phyloP scores from a whole-genome alignment of 1,140 invertebrate genomes.

The Arctopsyche grandis region DNA sequence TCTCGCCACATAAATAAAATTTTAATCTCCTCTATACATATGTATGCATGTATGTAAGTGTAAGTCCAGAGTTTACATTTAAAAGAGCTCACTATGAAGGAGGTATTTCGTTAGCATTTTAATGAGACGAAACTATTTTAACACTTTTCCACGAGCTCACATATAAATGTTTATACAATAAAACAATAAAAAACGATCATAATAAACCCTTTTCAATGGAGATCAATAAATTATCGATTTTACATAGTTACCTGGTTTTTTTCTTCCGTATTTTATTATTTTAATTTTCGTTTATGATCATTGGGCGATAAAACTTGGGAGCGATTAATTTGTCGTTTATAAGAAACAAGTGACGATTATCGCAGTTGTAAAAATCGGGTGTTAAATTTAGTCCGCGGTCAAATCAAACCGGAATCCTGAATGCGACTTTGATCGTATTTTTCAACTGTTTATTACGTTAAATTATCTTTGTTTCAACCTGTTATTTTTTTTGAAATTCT shows the following conservation, averaged over 20 bases:
- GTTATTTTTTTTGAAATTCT: no score
- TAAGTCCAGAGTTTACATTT: no score
- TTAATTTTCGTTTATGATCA: constrained; percentile 13
- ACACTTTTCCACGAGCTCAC: not conserved
- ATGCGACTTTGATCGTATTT: no score
- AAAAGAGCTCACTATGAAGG: not conserved
- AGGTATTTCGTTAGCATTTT: not conserved
- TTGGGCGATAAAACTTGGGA: constrained; percentile 11
- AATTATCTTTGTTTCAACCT: no score
- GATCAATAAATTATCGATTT: not conserved
- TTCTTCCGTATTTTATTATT: not conserved
- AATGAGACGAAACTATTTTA: constrained; percentile 23
- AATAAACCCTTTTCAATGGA: not conserved
- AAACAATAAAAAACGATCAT: not conserved
- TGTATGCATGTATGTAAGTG: no score
- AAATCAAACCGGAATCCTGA: not conserved
- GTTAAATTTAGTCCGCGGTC: no score
- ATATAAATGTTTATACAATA: constrained; percentile 8
- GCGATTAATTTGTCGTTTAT: constrained; percentile 17
- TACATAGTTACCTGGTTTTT: no score
- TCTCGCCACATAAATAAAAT: no score
- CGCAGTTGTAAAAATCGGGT: not conserved
- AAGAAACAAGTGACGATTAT: constrained; percentile 14
- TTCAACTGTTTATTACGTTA: no score
- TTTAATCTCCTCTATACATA: no score